phyloP scores from a whole-genome alignment of 2,113 vertebrate species.

The Pantherophis guttatus region DNA sequence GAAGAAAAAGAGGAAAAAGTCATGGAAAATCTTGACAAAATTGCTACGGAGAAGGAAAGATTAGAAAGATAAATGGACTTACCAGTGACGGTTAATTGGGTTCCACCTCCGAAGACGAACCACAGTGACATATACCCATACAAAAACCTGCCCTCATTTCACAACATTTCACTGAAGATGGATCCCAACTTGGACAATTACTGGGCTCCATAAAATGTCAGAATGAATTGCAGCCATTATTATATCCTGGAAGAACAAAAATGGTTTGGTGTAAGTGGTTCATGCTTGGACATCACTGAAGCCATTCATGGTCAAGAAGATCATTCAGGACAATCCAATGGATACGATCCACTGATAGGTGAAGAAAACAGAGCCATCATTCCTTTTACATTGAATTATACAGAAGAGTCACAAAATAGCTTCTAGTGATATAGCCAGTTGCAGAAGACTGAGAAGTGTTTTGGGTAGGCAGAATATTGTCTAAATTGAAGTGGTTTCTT shows the following conservation, averaged over 20 bases:
- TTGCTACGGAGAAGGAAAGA: background rate
- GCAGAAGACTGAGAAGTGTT: background rate
- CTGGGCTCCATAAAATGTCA: background rate
- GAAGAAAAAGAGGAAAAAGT: background rate
- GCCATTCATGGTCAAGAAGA: background rate
- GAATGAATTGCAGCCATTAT: too few species aligned
- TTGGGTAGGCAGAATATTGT: background rate
- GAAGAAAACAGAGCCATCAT: background rate
- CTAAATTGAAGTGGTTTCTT: background rate
- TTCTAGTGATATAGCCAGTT: background rate
- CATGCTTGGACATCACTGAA: background rate
- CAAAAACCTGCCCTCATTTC: conserved; percentile 26
- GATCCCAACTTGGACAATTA: background rate
- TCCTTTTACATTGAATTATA: background rate
- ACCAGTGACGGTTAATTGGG: background rate
- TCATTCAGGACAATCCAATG: background rate
- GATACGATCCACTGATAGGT: background rate
- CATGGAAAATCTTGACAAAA: background rate
- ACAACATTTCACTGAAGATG: background rate
- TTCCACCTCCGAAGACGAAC: conserved; percentile 6
- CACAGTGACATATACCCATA: conserved; percentile 32
- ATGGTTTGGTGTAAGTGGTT: background rate
- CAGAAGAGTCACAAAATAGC: background rate
- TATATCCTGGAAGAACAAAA: background rate
- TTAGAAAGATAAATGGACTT: background rate